These are phyloP conservation scores for Conchocele bisecta DNA, from an alignment of 2,888 invertebrate genomes.

Conservation along the genomic window DNA sequence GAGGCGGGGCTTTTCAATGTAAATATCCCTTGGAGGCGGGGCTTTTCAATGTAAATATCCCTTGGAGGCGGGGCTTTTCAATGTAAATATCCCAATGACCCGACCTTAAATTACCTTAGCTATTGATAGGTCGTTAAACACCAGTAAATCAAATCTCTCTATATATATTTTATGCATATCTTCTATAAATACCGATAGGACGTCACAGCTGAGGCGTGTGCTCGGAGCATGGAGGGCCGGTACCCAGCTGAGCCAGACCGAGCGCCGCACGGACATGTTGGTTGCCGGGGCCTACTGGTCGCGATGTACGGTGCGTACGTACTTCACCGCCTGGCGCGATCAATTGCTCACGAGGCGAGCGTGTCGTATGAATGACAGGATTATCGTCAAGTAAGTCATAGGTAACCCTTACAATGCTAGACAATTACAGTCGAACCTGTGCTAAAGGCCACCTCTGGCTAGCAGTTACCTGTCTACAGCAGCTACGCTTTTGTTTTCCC, in stretches of 20 bases:
- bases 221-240: slow-evolving; percentile 64
- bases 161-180: neutral
- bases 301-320: slow-evolving; percentile 43
- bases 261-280: slow-evolving; percentile 60
- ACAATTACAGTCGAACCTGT: no score
- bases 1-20: no score
- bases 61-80: no score
- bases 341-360: slow-evolving; percentile 60
- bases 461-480: no score
- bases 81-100: no score
- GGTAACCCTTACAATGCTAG: neutral
- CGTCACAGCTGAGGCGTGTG: slow-evolving; percentile 49
- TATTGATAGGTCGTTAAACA: no score
- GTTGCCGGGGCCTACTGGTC: slow-evolving; percentile 66
- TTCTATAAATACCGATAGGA: slow-evolving; percentile 51
- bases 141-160: neutral
- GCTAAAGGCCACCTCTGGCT: no score
- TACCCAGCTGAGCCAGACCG: slow-evolving; percentile 56
- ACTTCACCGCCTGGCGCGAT: slow-evolving; percentile 69
- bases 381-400: slow-evolving; percentile 51
- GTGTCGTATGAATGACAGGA: slow-evolving; percentile 51
- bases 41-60: no score
- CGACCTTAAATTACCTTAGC: no score
- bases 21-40: no score
- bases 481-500: no score